A percentile compares a stretch with the other conserved stretches of the same genome.
Conservation (phyloP, 2,888 invertebrate species). For the Cyclophora punctaria region DNA sequence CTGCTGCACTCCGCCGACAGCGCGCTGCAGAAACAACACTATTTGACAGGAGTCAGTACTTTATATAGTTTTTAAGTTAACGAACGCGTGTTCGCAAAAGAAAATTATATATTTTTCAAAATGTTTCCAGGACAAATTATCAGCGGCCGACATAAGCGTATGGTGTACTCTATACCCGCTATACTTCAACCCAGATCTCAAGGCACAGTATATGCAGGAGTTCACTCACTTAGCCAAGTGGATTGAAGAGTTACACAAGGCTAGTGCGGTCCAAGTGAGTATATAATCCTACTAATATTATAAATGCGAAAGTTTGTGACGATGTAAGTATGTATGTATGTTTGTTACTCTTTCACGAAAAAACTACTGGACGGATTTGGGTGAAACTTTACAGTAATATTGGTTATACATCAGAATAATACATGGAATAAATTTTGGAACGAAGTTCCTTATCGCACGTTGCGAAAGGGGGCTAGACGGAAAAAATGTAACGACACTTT, state of each 20-base stretch:
- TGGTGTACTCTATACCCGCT: constrained; percentile 84
- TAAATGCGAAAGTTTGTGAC: too few species aligned
- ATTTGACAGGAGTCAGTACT: constrained; percentile 74
- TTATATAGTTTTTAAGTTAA: not conserved
- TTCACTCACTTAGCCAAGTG: constrained; percentile 75
- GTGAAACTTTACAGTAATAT: too few species aligned
- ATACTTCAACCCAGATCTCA: constrained; percentile 72
- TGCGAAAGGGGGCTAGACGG: too few species aligned
- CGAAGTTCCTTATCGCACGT: too few species aligned
- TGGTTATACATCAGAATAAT: too few species aligned
- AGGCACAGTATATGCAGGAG: constrained; percentile 69
- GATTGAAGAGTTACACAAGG: constrained; percentile 55
- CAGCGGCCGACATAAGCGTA: constrained; percentile 81
- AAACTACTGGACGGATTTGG: too few species aligned
- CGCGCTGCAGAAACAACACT: constrained; percentile 66
- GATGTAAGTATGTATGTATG: too few species aligned
- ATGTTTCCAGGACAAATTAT: constrained; percentile 71
- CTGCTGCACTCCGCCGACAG: constrained; percentile 75
- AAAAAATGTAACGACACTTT: too few species aligned
- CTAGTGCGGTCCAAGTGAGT: too few species aligned
- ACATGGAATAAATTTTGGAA: too few species aligned
- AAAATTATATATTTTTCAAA: not conserved
- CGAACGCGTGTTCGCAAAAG: not conserved
- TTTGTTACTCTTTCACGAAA: too few species aligned
- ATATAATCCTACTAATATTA: too few species aligned